Evolutionary conservation across 2,888 invertebrate species (phyloP).

Genomic region (Habrosyne pyritoides): DNA sequence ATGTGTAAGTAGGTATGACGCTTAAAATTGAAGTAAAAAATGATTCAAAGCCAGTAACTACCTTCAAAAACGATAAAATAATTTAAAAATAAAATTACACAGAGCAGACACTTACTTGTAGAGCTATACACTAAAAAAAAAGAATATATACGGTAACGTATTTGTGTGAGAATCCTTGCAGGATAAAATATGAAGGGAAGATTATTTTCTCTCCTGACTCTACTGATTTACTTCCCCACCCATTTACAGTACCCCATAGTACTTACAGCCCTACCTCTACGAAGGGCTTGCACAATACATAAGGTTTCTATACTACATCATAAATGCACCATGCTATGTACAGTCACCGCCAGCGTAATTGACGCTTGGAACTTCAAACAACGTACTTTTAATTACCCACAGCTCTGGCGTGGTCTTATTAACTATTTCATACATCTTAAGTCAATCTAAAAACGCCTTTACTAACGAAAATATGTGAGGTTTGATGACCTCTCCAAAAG

Average conservation of each 20-base stretch:
- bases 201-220: background rate
- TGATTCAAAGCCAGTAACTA: no score
- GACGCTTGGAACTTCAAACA: no score
- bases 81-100: no score
- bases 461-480: background rate
- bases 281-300: slow-evolving; percentile 21
- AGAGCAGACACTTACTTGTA: no score
- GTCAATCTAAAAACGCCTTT: background rate
- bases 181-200: no score
- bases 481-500: background rate
- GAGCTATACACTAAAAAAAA: no score
- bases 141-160: no score
- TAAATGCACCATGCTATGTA: background rate
- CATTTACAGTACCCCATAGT: background rate
- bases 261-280: background rate
- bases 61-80: no score
- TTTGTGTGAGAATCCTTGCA: no score
- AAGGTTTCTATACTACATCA: slow-evolving; percentile 7
- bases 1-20: no score
- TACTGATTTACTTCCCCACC: slow-evolving; percentile 1
- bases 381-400: background rate
- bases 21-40: no score
- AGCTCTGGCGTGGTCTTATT: background rate
- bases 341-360: no score
- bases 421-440: background rate